Conservation (phyloP, 2,113 vertebrate species). For the Tychaedon coryphoeus region DNA sequence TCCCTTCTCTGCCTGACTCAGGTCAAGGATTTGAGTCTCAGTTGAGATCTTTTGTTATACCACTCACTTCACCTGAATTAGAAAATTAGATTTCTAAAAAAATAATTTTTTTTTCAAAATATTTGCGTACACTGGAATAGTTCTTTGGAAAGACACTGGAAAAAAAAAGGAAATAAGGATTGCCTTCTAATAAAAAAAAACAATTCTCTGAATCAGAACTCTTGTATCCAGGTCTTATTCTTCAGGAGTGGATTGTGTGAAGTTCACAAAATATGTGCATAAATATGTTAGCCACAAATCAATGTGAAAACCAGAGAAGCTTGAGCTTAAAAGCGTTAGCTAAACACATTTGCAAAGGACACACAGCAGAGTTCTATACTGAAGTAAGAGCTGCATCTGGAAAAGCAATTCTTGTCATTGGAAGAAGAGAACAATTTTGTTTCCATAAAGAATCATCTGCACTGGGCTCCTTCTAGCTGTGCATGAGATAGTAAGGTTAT, state of each 20-base stretch:
- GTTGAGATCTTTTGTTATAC: background rate
- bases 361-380: background rate
- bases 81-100: no score
- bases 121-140: background rate
- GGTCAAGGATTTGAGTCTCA: background rate
- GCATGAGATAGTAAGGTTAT: background rate
- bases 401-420: background rate
- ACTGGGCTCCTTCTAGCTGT: background rate
- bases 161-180: background rate
- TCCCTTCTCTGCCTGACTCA: background rate
- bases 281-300: background rate
- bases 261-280: background rate
- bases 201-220: background rate
- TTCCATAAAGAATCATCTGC: background rate
- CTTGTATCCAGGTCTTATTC: background rate
- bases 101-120: background rate
- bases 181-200: background rate
- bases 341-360: background rate
- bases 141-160: background rate
- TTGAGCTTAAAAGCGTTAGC: background rate
- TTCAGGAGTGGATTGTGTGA: background rate
- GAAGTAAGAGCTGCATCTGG: background rate
- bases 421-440: background rate
- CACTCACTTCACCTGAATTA: background rate
- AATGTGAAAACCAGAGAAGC: background rate